A percentile compares a stretch with the other conserved stretches of the same genome.
Evolutionary conservation across 2,888 invertebrate genomes (phyloP).

Genomic region (Leucoptera coffeella): DNA sequence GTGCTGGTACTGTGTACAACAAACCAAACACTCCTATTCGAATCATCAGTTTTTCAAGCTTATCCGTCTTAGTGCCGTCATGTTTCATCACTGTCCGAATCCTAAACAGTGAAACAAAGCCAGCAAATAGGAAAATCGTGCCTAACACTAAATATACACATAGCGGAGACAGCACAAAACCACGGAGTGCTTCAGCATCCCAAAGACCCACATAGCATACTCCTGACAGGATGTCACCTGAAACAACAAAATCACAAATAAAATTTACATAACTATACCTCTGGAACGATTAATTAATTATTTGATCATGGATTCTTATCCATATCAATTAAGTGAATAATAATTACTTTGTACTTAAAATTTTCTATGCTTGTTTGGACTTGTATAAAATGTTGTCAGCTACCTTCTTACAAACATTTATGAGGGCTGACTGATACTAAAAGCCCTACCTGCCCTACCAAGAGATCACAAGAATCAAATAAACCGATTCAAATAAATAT

Average conservation of each 20-base stretch:
- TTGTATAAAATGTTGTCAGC: too few species aligned
- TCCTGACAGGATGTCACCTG: slow-evolving; percentile 84
- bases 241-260: slow-evolving; percentile 18
- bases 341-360: too few species aligned
- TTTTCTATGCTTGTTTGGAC: too few species aligned
- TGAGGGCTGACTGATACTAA: too few species aligned
- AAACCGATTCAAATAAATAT: too few species aligned
- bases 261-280: too few species aligned
- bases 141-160: slow-evolving; percentile 88
- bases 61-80: slow-evolving; percentile 90
- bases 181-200: slow-evolving; percentile 78
- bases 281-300: too few species aligned
- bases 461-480: too few species aligned
- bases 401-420: too few species aligned
- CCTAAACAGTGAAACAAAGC: slow-evolving; percentile 92
- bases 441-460: too few species aligned
- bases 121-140: slow-evolving; percentile 85
- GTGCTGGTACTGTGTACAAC: slow-evolving; percentile 92
- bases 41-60: slow-evolving; percentile 94
- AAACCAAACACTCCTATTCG: slow-evolving; percentile 96
- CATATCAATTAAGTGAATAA: too few species aligned
- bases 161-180: slow-evolving; percentile 89
- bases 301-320: too few species aligned
- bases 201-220: slow-evolving; percentile 92
- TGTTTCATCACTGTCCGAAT: slow-evolving; percentile 97